Evolutionary conservation across 1,140 invertebrate genomes (phyloP).

Genomic region (Drosophila kepulauana): DNA sequence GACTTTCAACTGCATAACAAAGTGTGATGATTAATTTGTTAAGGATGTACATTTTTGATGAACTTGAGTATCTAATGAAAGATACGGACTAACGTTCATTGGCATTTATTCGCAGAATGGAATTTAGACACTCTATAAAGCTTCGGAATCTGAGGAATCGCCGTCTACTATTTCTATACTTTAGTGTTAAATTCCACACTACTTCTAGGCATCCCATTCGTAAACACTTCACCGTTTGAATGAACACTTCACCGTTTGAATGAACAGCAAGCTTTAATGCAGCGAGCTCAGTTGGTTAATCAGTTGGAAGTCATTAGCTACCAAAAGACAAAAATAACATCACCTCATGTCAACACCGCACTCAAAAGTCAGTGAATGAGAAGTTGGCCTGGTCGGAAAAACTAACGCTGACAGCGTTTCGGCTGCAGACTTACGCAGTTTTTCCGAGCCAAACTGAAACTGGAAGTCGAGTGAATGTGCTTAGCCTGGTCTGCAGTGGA

Average conservation of each 20-base stretch:
- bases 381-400: constrained; percentile 20
- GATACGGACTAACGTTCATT: too few relatives aligned
- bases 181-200: background rate
- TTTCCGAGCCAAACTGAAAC: background rate
- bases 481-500: background rate
- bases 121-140: too few relatives aligned
- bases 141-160: too few relatives aligned
- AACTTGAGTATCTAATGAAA: too few relatives aligned
- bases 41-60: too few relatives aligned
- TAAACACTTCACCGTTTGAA: constrained; percentile 2
- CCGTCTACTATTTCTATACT: background rate
- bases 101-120: too few relatives aligned
- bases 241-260: constrained; percentile 1
- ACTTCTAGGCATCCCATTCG: background rate
- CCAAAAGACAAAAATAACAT: background rate
- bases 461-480: constrained; percentile 1
- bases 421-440: constrained; percentile 29
- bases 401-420: constrained; percentile 14
- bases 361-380: background rate
- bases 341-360: constrained; percentile 3
- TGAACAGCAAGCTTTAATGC: background rate
- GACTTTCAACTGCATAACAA: too few relatives aligned
- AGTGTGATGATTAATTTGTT: too few relatives aligned
- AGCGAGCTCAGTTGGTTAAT: constrained; percentile 19
- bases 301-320: constrained; percentile 27